Base-by-base conservation (phyloP, 2,797 vertebrate species). In the Philypnodon macrostomus region DNA sequence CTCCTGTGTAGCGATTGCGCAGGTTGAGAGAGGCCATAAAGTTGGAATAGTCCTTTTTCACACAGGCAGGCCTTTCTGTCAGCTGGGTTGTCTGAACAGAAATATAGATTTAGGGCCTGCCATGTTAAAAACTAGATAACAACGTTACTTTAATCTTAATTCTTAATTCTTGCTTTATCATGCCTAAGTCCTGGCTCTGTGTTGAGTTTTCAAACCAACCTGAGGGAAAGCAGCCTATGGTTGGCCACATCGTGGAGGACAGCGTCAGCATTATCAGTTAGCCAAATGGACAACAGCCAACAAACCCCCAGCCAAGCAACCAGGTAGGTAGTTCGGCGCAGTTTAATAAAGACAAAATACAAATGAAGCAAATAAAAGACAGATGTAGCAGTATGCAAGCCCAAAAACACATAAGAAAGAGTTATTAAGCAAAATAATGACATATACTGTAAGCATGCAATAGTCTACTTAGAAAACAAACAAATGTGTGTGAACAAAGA, bases 1-100 rank as follows among this genome's bases (percentile, higher is more conserved):
- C 96, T 86, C 96, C 96, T 0, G 95, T 96, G 0, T 98, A 98
- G 49, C 95, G 95, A 73, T 98, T 98, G 12, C 96, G 92, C 56
- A 98, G 65, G 69, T 98, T 98, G 18, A 98, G 92, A 2, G 96
- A 98, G 0, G 95, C 93, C 95, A 98, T 98, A 85, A 98, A 98
- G 82, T 94, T 98, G 79, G 96, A 98, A 75, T 98, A 98, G 75
- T 98, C 96, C 70, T 97, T 98, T 86, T 97, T 98, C 68, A 98
- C 94, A 41, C 96, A 98, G 3, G 91, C 87, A 1, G 96, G 96
- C 63, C 95, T 93, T 75, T 98, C 96, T 0, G 92, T 96, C 53
- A 98, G 87, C 79, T 98, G 96, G 12, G 93, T 95, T 48, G 82
- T 86, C 96, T 98, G 14, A 3, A 63, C 21, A 75, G 13, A 58